These are phyloP conservation scores for Indicator maculatus DNA, from an alignment of 2,113 vertebrate species.

Conservation along the genomic window DNA sequence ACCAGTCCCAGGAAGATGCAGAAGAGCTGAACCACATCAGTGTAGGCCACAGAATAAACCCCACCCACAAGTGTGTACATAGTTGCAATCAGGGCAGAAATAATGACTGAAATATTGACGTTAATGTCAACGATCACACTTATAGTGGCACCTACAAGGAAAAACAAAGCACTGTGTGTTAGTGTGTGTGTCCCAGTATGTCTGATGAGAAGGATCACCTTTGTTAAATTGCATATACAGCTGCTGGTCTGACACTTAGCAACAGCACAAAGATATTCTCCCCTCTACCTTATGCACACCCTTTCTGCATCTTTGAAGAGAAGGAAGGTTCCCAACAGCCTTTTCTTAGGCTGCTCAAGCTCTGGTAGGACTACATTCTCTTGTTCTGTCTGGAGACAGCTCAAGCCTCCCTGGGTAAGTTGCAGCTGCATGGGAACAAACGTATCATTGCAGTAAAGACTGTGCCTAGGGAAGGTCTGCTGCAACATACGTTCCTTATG, in stretches of 20 bases:
- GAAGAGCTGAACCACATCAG: constrained; percentile 95
- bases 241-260: not conserved
- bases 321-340: not conserved
- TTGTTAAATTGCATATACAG: not conserved
- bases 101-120: constrained; percentile 87
- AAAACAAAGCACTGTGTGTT: not conserved
- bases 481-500: not conserved
- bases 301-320: not conserved
- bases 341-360: not conserved
- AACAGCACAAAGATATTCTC: not conserved
- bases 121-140: constrained; percentile 94
- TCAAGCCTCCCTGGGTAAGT: not conserved
- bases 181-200: not conserved
- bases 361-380: not conserved
- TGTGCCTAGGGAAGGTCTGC: not conserved
- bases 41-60: constrained; percentile 96
- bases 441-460: not conserved
- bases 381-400: not conserved
- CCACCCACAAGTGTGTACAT: constrained; percentile 95
- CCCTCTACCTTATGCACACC: not conserved
- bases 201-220: not conserved
- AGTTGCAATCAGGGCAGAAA: constrained; percentile 91
- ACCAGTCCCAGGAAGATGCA: constrained; percentile 97
- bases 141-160: constrained; percentile 89
- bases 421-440: not conserved